Evolutionary conservation across 2,888 invertebrate genomes (phyloP), one percentile per base, ranked within the genome.

Genomic region (Orthosia cruda): DNA sequence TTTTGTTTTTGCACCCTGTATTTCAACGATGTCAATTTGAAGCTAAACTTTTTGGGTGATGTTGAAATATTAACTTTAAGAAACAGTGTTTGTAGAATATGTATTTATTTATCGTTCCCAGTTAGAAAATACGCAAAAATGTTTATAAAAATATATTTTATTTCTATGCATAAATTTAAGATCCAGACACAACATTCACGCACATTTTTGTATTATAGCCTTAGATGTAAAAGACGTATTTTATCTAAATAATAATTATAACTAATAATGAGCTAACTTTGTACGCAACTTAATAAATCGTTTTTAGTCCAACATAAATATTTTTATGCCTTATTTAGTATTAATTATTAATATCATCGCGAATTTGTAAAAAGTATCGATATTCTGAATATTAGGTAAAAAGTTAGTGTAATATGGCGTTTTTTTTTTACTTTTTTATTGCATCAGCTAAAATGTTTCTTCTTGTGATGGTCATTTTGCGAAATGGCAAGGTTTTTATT

Each of bases 131-230:
- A 49, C 3, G 12, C 1, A 18, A 47, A 11, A 50, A 49, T 50
- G n/a, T 64, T 52, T 32, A n/a, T 40, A 47, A 61, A 47, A 62
- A 45, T 20, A 45, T 52, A 9, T 63, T 16, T 45, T 45, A 1
- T 49, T 49, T 49, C 23, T 13, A 49, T 12, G 40, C 50, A 23
- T 45, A 47, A 47, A 45, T 20, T 45, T 57, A 52, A 58, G 20
- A 73, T 74, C 74, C 45, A 18, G 59, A 78, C 87, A 87, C 88
- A 87, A 84, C 86, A 87, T 88, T 87, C 80, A 80, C 80, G 83
- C 74, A 81, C 79, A 78, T 85, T 81, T 87, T 84, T 88, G 88
- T 90, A 89, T 85, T 81, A 86, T 89, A 90, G 86, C 79, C 75
- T 80, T 87, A 87, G 84, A 78, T 78, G 68, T 84, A 86, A 87